Percentiles rank a stretch among this genome's conserved stretches.
These are phyloP conservation scores for Hozukius guyotensis DNA, from an alignment of 2,797 vertebrate genomes.

Conservation along the genomic window DNA sequence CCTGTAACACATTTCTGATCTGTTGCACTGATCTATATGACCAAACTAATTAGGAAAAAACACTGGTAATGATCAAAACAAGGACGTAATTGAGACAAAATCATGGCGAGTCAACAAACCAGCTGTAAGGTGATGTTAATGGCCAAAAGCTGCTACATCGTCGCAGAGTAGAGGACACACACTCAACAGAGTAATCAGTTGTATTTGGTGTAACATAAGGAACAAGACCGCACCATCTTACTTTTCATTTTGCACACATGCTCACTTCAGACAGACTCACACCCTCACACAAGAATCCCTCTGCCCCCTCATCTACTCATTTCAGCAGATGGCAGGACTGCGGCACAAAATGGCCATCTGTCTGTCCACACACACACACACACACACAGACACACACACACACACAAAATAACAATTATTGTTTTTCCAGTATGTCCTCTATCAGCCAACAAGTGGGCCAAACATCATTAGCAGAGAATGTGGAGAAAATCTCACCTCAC, in stretches of 20 bases:
- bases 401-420: slow-evolving; percentile 9
- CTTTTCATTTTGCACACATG: slow-evolving; percentile 21
- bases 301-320: not conserved
- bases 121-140: not conserved
- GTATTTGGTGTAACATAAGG: slow-evolving; percentile 3
- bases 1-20: not conserved
- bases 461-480: slow-evolving; percentile 49
- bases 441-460: slow-evolving; percentile 26
- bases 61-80: not conserved
- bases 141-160: not conserved
- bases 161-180: not conserved
- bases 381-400: slow-evolving; percentile 4
- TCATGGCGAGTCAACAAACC: not conserved
- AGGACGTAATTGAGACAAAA: not conserved
- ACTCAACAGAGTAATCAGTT: not conserved
- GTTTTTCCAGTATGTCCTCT: slow-evolving; percentile 33
- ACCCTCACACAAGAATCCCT: slow-evolving; percentile 17
- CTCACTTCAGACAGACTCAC: slow-evolving; percentile 1
- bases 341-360: slow-evolving; percentile 59
- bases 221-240: not conserved
- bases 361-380: slow-evolving; percentile 8
- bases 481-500: slow-evolving; percentile 12
- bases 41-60: not conserved
- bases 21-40: not conserved
- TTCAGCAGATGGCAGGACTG: slow-evolving; percentile 61